phyloP scores from a whole-genome alignment of 2,113 vertebrate species.

The Salvator merianae region DNA sequence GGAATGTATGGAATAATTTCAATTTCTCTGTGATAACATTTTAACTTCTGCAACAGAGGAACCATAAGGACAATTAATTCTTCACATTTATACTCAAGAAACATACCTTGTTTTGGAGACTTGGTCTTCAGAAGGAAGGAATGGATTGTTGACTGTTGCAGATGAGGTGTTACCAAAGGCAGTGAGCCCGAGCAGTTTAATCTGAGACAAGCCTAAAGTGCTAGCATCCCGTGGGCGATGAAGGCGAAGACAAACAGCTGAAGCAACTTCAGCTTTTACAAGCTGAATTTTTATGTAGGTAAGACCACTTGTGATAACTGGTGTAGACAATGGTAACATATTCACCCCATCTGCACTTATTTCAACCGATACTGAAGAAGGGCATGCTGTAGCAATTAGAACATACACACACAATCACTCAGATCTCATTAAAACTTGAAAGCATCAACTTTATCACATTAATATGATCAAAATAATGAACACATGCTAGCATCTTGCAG shows the following conservation, averaged over 20 bases:
- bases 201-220: slow-evolving; percentile 94
- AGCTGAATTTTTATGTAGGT: slow-evolving; percentile 99
- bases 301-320: slow-evolving; percentile 94
- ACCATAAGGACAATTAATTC: background rate
- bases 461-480: background rate
- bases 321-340: slow-evolving; percentile 96
- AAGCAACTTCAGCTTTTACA: slow-evolving; percentile 96
- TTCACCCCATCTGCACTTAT: slow-evolving; percentile 96
- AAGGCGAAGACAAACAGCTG: slow-evolving; percentile 93
- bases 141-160: slow-evolving; percentile 97
- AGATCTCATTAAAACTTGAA: background rate
- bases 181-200: slow-evolving; percentile 94
- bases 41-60: background rate
- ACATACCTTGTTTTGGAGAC: slow-evolving; percentile 97
- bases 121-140: slow-evolving; percentile 97
- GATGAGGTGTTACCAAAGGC: slow-evolving; percentile 98
- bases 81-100: background rate
- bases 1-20: too few relatives aligned
- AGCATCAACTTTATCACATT: background rate
- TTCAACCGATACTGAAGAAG: slow-evolving; percentile 97
- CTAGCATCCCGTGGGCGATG: slow-evolving; percentile 96
- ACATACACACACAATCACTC: background rate
- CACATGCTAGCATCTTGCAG: background rate
- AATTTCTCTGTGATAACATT: too few relatives aligned
- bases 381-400: slow-evolving; percentile 83